Evolutionary conservation across 35 echinoderm and acorn worm genomes (phyloP), one percentile per base, ranked within the genome.

Genomic region (Chiridota heheva): DNA sequence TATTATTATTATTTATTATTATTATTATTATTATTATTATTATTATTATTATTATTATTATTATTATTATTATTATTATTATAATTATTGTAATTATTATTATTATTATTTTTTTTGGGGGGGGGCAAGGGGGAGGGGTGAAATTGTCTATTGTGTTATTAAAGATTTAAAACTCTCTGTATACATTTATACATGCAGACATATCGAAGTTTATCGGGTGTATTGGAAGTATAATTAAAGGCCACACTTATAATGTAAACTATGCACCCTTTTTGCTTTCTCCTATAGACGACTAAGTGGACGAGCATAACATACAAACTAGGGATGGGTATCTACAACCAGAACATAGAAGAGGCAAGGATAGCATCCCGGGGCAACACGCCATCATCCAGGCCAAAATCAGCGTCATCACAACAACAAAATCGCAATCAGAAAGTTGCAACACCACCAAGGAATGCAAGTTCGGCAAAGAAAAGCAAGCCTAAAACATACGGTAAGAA

Each of bases 401-500:
- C 27, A 71, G 34, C 28, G 20, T 53, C 48, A 36, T 17, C 46
- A n/a, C 59, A 24, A 48, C 57, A 25, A 2, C 16, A 22, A 47
- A 44, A 28, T 34, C 82, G 15, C 15, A 38, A 42, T 42, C 53
- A 38, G 60, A 39, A 60, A 56, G 70, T 44, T 16, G 67, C 46
- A 74, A 63, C 45, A 45, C 28, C 77, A 41, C 58, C 67, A 26
- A 20, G 51, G 12, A 44, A 42, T 33, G 44, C 62, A 67, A 55
- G 59, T 29, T 20, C 56, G 36, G 30, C 80, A 34, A 69, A 44
- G 15, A 82, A 84, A 67, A 89, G 76, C 40, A 32, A 63, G 59
- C 40, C 62, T 69, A 96, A 96, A 55, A 96, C 92, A 20, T 90
- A 96, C 36, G 92, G 92, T 96, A 82, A 73, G 63, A 65, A 40